A percentile compares a stretch with the other conserved stretches of the same genome.
These are phyloP conservation scores for Drepana falcataria DNA, from an alignment of 2,888 invertebrate species.

Conservation along the genomic window DNA sequence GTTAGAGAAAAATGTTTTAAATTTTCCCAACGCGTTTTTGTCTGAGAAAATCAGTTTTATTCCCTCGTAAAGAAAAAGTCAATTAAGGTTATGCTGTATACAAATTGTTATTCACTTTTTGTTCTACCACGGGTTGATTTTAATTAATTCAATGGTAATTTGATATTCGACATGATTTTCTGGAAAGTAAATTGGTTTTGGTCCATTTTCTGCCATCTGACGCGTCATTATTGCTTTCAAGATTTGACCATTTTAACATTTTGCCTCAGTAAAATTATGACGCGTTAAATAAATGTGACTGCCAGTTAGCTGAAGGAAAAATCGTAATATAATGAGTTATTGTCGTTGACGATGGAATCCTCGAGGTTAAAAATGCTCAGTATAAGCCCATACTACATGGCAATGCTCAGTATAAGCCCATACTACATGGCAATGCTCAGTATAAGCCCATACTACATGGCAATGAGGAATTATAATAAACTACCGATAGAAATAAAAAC, in stretches of 20 bases:
- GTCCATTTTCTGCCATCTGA: neutral
- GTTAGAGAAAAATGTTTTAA: neutral
- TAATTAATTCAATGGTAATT: constrained; percentile 2
- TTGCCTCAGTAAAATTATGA: no score
- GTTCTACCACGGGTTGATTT: constrained; percentile 3
- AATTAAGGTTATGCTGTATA: constrained; percentile 1
- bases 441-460: no score
- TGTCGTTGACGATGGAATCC: no score
- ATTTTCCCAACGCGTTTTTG: neutral
- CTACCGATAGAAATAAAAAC: no score
- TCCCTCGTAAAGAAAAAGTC: neutral
- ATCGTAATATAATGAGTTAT: no score
- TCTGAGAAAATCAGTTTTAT: neutral
- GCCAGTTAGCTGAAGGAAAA: no score
- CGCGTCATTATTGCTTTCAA: neutral
- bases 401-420: no score
- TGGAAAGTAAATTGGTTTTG: neutral
- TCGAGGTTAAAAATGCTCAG: no score
- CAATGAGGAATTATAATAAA: no score
- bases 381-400: no score
- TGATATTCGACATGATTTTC: neutral
- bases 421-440: no score
- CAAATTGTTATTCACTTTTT: neutral
- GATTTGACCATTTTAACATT: neutral
- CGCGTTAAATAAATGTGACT: no score